Evolutionary conservation across 92 coral and sea anemone species (phyloP).

Genomic region (Bergia sp.): DNA sequence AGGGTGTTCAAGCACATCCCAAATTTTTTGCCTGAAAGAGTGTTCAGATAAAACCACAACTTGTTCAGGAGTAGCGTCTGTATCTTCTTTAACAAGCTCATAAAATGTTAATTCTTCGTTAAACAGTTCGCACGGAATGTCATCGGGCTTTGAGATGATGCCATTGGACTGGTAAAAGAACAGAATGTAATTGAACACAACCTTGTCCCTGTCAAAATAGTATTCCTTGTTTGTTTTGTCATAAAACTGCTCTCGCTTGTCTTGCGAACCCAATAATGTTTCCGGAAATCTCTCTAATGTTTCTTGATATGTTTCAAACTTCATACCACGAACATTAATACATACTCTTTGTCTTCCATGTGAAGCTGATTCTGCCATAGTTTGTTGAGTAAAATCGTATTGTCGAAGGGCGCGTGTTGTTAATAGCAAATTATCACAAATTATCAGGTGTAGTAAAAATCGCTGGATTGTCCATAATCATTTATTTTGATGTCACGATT

Average conservation of each 20-base stretch:
- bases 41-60: not conserved
- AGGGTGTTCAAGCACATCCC: conserved; percentile 81
- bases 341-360: conserved; percentile 49
- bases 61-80: not conserved
- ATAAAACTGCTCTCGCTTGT: conserved; percentile 71
- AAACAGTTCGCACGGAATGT: conserved; percentile 73
- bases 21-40: conserved; percentile 40
- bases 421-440: not conserved
- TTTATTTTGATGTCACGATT: not conserved
- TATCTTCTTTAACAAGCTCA: conserved; percentile 52
- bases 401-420: not conserved
- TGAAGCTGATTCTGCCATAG: not conserved
- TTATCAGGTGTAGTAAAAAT: not conserved
- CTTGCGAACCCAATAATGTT: conserved; percentile 81
- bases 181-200: conserved; percentile 79
- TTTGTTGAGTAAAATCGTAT: not conserved
- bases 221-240: conserved; percentile 66
- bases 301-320: conserved; percentile 76
- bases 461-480: not conserved
- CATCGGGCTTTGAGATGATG: conserved; percentile 81
- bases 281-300: conserved; percentile 89
- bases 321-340: conserved; percentile 81
- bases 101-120: conserved; percentile 80
- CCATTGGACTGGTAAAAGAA: conserved; percentile 96
- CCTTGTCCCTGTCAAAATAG: conserved; percentile 80